Evolutionary conservation across 2,888 invertebrate genomes (phyloP).

Genomic region (Nysson spinosus): DNA sequence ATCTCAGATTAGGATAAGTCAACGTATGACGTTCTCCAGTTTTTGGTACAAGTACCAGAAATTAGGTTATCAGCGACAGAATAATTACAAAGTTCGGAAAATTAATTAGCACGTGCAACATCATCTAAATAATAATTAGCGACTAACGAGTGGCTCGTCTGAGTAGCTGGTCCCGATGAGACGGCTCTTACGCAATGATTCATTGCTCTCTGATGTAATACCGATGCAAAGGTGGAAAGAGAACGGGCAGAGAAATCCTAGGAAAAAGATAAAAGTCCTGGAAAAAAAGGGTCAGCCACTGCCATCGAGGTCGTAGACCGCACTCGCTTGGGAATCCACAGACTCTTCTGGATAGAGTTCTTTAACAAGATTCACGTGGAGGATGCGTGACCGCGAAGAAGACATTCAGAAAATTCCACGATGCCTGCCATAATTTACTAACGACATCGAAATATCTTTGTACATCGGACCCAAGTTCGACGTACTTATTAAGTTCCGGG

Average conservation of each 20-base stretch:
- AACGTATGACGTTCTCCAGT: no score
- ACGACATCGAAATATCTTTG: not conserved
- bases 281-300: constrained; percentile 1
- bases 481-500: not conserved
- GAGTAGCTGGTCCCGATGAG: not conserved
- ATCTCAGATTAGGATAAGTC: no score
- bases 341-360: constrained; percentile 2
- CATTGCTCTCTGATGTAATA: constrained; percentile 60
- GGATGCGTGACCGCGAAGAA: constrained; percentile 13
- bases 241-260: not conserved
- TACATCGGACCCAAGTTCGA: not conserved
- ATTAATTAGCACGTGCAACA: no score
- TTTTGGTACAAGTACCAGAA: no score
- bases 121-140: no score
- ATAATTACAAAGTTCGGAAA: no score
- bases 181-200: constrained; percentile 54
- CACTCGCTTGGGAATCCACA: constrained; percentile 2
- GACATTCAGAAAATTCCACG: not conserved
- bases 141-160: no score
- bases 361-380: constrained; percentile 9
- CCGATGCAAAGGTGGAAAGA: not conserved
- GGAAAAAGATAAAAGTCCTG: not conserved
- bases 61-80: no score
- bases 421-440: constrained; percentile 17
- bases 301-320: constrained; percentile 8